Conservation (phyloP, 2,888 invertebrate genomes). For the Monoplex corrugatus region DNA sequence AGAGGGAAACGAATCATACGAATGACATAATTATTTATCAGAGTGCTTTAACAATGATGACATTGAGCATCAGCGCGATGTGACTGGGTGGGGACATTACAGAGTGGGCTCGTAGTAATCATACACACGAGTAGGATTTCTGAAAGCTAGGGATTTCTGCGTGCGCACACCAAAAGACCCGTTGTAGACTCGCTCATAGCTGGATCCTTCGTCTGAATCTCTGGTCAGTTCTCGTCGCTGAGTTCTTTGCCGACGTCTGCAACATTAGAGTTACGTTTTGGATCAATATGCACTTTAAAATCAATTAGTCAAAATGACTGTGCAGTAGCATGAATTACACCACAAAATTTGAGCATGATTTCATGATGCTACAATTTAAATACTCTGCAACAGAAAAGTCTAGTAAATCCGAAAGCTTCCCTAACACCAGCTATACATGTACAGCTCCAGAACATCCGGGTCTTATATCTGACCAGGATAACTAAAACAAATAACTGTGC, state of each 20-base stretch:
- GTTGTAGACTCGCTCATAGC: conserved; percentile 51
- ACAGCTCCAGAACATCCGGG: too few relatives aligned
- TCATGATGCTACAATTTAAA: not conserved
- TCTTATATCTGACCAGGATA: too few relatives aligned
- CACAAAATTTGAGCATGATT: not conserved
- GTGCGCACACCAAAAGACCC: conserved; percentile 58
- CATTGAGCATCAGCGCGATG: not conserved
- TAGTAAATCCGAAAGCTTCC: not conserved
- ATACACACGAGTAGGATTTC: conserved; percentile 46
- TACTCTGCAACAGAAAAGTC: not conserved
- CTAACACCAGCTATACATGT: too few relatives aligned
- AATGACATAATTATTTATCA: too few relatives aligned
- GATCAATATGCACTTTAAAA: not conserved
- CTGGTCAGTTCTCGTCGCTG: not conserved
- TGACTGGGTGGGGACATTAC: not conserved
- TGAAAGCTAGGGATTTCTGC: conserved; percentile 55
- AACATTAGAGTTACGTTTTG: not conserved
- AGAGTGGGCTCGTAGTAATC: conserved; percentile 46
- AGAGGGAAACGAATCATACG: too few relatives aligned
- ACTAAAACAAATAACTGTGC: too few relatives aligned
- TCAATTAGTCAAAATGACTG: too few relatives aligned
- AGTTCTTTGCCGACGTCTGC: conserved; percentile 40
- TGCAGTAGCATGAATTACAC: not conserved
- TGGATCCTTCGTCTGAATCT: conserved; percentile 49
- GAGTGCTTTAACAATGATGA: too few relatives aligned